These are phyloP conservation scores for Hypsibius dujardini DNA, from an alignment of 1,140 invertebrate genomes.

Conservation along the genomic window DNA sequence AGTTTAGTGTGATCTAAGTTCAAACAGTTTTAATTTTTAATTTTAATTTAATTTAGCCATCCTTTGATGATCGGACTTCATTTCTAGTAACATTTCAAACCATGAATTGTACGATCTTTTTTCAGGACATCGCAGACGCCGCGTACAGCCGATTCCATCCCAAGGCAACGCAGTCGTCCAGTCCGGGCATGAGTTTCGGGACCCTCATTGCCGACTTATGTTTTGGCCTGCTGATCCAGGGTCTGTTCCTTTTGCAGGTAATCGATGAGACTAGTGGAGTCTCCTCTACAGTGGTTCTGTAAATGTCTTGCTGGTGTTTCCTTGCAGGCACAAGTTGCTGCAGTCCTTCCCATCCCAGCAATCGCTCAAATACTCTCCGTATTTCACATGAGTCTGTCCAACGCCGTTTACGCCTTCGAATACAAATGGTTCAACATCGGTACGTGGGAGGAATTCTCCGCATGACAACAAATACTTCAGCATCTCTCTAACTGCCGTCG, in stretches of 20 bases:
- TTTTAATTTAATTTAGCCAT: too few relatives aligned
- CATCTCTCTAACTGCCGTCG: not conserved
- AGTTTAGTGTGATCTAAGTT: not conserved
- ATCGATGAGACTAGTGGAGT: not conserved
- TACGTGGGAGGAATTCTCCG: constrained; percentile 23
- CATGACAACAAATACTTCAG: too few relatives aligned
- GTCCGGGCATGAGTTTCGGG: constrained; percentile 55
- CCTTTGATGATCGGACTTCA: too few relatives aligned
- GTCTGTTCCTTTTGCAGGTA: constrained; percentile 69
- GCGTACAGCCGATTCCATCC: constrained; percentile 54
- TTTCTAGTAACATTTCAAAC: constrained; percentile 18
- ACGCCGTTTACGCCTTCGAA: constrained; percentile 84
- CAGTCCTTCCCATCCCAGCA: constrained; percentile 50
- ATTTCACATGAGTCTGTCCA: constrained; percentile 71
- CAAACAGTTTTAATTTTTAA: too few relatives aligned
- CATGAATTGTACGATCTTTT: constrained; percentile 22
- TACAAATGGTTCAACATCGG: constrained; percentile 93
- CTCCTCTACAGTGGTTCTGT: constrained; percentile 14
- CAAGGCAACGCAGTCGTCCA: constrained; percentile 45
- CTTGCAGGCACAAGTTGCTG: constrained; percentile 52
- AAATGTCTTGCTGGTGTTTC: constrained; percentile 16
- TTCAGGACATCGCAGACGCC: constrained; percentile 72
- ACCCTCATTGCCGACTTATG: constrained; percentile 68
- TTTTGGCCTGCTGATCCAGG: constrained; percentile 68
- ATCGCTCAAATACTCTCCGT: constrained; percentile 53